Percentiles rank a stretch among this genome's conserved stretches.
Evolutionary conservation across 2,888 invertebrate genomes (phyloP).

Genomic region (Criorhina ranunculi): DNA sequence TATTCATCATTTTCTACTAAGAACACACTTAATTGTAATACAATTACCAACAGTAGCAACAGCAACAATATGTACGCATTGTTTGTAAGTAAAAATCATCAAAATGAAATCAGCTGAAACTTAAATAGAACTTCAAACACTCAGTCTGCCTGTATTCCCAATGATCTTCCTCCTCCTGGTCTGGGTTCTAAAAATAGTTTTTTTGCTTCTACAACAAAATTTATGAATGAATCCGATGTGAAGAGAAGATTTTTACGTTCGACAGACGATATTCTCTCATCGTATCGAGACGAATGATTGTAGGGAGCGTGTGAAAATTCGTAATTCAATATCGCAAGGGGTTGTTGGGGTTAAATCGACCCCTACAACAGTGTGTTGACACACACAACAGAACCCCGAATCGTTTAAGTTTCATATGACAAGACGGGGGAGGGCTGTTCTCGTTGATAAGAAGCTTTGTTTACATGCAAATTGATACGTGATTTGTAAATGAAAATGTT

Average conservation of each 20-base stretch:
- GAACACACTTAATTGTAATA: constrained; percentile 28
- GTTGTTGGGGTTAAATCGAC: constrained; percentile 53
- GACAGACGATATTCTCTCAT: constrained; percentile 20
- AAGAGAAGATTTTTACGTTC: constrained; percentile 28
- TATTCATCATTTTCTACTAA: neutral
- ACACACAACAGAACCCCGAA: constrained; percentile 20
- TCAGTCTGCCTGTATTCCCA: neutral
- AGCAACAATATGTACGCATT: constrained; percentile 18
- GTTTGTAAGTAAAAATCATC: constrained; percentile 43
- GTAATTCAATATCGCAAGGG: constrained; percentile 64
- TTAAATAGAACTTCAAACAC: constrained; percentile 29
- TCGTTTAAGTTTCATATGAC: neutral
- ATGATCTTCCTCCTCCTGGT: constrained; percentile 2
- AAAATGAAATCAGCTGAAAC: constrained; percentile 36
- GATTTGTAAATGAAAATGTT: constrained; percentile 37
- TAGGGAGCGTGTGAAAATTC: constrained; percentile 69
- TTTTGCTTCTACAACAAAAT: constrained; percentile 43
- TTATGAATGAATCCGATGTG: constrained; percentile 66
- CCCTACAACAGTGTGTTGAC: constrained; percentile 5
- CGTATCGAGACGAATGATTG: neutral
- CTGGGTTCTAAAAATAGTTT: constrained; percentile 55
- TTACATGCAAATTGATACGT: constrained; percentile 30
- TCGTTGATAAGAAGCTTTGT: constrained; percentile 21
- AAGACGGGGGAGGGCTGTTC: neutral
- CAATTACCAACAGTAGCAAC: constrained; percentile 24